These are phyloP conservation scores for Epizoanthus stellaris DNA, from an alignment of 92 coral and sea anemone genomes.

Conservation along the genomic window DNA sequence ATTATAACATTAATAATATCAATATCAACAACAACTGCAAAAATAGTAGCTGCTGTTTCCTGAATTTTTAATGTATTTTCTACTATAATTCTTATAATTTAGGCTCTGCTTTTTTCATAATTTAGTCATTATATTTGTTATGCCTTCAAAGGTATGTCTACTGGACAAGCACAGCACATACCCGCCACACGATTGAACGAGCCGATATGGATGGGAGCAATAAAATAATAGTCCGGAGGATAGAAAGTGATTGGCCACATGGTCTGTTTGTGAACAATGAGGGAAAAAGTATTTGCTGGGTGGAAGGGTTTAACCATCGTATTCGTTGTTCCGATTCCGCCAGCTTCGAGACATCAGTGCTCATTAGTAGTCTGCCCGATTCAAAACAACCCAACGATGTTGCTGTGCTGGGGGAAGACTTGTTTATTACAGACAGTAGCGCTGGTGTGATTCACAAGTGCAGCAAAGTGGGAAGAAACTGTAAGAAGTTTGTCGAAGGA, in stretches of 20 bases:
- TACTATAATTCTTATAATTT: too few species aligned
- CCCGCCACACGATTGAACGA: conserved; percentile 23
- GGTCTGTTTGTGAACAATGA: conserved; percentile 25
- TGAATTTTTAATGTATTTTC: not conserved
- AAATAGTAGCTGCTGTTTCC: too few species aligned
- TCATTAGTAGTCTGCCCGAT: not conserved
- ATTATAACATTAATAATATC: too few species aligned
- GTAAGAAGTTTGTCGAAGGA: conserved; percentile 19
- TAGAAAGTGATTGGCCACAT: not conserved
- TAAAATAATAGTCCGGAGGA: not conserved
- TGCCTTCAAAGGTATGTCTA: conserved; percentile 2
- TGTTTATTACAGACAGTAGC: conserved; percentile 14
- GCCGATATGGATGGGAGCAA: conserved; percentile 45
- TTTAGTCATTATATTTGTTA: not conserved
- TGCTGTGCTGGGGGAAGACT: not conserved
- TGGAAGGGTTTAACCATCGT: not conserved
- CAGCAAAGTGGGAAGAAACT: not conserved
- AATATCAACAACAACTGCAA: too few species aligned
- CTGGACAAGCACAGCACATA: conserved; percentile 20
- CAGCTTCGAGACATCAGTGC: not conserved
- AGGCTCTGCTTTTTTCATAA: not conserved
- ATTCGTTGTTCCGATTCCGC: not conserved
- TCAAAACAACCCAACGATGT: not conserved
- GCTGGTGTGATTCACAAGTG: conserved; percentile 22
- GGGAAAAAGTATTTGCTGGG: conserved; percentile 27